A percentile compares a stretch with the other conserved stretches of the same genome.
phyloP scores from a whole-genome alignment of 1,140 invertebrate species.

The Leptoteleia sp. region DNA sequence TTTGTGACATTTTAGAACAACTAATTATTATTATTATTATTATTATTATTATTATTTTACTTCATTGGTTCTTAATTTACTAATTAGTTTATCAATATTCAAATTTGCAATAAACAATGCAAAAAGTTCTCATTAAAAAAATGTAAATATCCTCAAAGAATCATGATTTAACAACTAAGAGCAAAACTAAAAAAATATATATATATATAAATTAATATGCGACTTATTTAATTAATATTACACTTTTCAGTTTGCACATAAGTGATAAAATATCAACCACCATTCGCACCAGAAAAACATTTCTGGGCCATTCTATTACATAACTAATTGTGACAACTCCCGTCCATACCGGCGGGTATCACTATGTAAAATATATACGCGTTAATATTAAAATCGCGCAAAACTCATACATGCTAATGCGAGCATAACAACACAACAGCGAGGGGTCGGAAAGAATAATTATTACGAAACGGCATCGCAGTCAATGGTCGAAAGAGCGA shows the following conservation, averaged over 20 bases:
- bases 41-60: too few species aligned
- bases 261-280: not conserved
- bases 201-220: too few species aligned
- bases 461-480: slow-evolving; percentile 59
- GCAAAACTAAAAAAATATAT: too few species aligned
- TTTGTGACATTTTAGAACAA: too few species aligned
- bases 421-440: slow-evolving; percentile 22
- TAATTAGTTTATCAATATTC: too few species aligned
- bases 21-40: too few species aligned
- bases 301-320: slow-evolving; percentile 8
- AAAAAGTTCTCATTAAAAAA: too few species aligned
- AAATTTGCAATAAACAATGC: too few species aligned
- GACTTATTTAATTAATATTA: too few species aligned
- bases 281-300: not conserved
- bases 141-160: too few species aligned
- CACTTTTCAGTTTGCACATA: not conserved
- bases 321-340: slow-evolving; percentile 21
- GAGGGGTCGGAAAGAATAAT: slow-evolving; percentile 62
- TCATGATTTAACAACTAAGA: too few species aligned
- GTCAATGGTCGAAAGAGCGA: slow-evolving; percentile 52
- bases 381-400: slow-evolving; percentile 41
- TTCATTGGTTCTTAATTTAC: too few species aligned
- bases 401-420: slow-evolving; percentile 33
- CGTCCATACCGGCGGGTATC: slow-evolving; percentile 5
- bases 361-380: slow-evolving; percentile 24